phyloP scores from a whole-genome alignment of 2,888 invertebrate species.

The Oxycera nigricornis region DNA sequence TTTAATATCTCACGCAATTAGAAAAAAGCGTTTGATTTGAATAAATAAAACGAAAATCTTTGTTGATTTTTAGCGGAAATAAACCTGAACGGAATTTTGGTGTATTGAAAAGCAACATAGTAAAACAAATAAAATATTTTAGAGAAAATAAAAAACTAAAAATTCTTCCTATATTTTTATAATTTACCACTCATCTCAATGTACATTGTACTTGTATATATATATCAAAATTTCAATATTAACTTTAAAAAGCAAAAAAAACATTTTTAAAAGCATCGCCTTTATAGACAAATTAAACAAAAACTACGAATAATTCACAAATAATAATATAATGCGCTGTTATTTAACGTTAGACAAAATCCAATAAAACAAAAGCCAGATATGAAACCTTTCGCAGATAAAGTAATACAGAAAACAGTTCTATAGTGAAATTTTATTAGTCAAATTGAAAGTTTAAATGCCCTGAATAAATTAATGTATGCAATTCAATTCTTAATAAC shows the following conservation, averaged over 20 bases:
- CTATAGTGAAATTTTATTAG: conserved; percentile 46
- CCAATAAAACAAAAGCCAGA: conserved; percentile 32
- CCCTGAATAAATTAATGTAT: conserved; percentile 42
- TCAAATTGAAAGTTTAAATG: conserved; percentile 42
- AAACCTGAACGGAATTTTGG: conserved; percentile 5
- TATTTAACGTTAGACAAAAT: conserved; percentile 42
- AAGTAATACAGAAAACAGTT: conserved; percentile 14
- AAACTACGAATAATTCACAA: conserved; percentile 34
- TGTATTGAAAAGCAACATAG: conserved; percentile 10
- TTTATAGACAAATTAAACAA: conserved; percentile 45
- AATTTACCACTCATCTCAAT: conserved; percentile 45
- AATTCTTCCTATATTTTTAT: conserved; percentile 48
- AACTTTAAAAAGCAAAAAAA: conserved; percentile 41
- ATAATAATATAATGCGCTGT: conserved; percentile 41
- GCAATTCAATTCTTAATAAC: conserved; percentile 33
- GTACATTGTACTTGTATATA: conserved; percentile 44
- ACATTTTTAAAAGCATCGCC: conserved; percentile 46
- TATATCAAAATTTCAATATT: conserved; percentile 36
- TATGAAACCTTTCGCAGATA: background rate
- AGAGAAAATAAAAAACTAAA: conserved; percentile 32
- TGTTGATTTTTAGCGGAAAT: conserved; percentile 1
- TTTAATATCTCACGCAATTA: background rate
- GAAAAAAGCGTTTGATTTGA: background rate
- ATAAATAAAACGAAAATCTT: conserved; percentile 1
- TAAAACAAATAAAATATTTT: conserved; percentile 28